Evolutionary conservation across 1,140 invertebrate species (phyloP).

Genomic region (Amyelois transitella): DNA sequence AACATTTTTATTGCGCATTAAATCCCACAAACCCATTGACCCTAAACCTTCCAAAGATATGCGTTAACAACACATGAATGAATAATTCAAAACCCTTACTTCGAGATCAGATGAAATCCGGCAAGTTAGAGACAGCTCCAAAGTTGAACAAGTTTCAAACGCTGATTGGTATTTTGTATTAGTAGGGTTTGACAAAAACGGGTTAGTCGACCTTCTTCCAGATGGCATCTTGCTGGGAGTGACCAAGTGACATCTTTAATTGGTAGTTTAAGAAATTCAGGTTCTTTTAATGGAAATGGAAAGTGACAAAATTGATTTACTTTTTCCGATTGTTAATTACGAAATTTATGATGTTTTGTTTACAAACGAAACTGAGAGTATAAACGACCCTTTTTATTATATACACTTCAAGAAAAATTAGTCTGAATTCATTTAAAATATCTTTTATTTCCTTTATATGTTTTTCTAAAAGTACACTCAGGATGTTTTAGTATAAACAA

Average conservation of each 20-base stretch:
- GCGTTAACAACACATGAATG: conserved; percentile 12
- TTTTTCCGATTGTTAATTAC: background rate
- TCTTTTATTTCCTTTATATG: no score
- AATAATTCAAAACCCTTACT: conserved; percentile 15
- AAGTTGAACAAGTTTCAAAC: background rate
- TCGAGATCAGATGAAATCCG: conserved; percentile 5
- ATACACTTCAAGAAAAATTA: no score
- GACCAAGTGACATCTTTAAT: background rate
- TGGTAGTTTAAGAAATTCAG: background rate
- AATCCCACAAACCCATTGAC: conserved; percentile 9
- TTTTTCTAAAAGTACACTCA: no score
- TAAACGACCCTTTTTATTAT: no score
- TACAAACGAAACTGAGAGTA: no score
- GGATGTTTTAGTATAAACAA: no score
- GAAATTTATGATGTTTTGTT: no score
- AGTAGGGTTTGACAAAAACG: conserved; percentile 1
- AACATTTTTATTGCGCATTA: conserved; percentile 3
- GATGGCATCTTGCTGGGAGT: background rate
- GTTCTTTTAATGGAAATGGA: background rate
- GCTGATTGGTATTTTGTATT: background rate
- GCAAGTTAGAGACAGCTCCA: background rate
- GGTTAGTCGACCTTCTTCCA: conserved; percentile 2
- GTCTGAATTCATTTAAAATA: no score
- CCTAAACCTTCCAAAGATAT: conserved; percentile 16
- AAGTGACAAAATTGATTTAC: background rate